Conservation (phyloP, 2,888 invertebrate genomes). For the Cyrtodaria siliqua region DNA sequence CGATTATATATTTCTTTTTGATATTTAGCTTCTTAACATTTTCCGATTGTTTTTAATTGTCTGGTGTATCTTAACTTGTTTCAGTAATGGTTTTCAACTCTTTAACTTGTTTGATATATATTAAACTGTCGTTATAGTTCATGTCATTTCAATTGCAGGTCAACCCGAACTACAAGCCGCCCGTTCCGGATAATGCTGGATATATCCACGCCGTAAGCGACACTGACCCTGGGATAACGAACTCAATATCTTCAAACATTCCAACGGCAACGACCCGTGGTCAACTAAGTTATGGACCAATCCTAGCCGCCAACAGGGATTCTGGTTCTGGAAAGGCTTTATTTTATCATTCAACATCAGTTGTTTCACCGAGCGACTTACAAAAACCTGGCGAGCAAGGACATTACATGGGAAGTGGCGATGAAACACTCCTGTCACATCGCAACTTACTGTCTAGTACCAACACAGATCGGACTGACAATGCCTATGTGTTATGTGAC, state of each 20-base stretch:
- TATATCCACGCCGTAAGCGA: constrained; percentile 52
- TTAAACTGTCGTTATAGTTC: neutral
- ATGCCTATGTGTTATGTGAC: constrained; percentile 23
- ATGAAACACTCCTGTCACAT: neutral
- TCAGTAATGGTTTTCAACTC: too few species aligned
- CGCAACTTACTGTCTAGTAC: neutral
- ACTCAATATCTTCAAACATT: neutral
- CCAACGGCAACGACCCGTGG: constrained; percentile 49
- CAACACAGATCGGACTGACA: constrained; percentile 2
- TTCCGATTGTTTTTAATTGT: too few species aligned
- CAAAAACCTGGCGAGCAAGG: neutral
- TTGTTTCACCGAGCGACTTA: constrained; percentile 5
- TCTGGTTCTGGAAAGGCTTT: constrained; percentile 2
- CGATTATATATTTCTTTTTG: too few species aligned
- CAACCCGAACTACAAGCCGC: constrained; percentile 51
- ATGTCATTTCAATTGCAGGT: constrained; percentile 45
- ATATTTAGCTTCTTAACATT: too few species aligned
- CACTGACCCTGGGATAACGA: constrained; percentile 24
- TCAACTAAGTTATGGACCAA: constrained; percentile 59
- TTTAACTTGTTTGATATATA: too few species aligned
- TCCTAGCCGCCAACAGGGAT: constrained; percentile 47
- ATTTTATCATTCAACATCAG: constrained; percentile 29
- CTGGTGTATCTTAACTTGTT: too few species aligned
- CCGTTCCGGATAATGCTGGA: constrained; percentile 35
- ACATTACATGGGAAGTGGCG: neutral